Conservation (phyloP, 2,888 invertebrate species). For the Cabera pusaria region DNA sequence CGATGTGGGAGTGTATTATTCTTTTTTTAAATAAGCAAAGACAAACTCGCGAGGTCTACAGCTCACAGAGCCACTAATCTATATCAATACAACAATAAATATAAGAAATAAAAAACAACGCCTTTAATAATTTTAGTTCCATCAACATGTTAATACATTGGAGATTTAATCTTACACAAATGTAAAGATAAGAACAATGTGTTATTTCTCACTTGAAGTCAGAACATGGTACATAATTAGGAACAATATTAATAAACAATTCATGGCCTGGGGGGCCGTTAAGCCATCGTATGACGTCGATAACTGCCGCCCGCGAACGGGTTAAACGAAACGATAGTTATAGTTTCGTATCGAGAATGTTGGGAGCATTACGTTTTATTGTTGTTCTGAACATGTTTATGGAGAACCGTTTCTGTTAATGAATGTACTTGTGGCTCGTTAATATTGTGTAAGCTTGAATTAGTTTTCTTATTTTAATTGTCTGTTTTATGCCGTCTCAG, state of each 20-base stretch:
- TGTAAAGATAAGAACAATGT: slow-evolving; percentile 18
- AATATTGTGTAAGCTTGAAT: too few species aligned
- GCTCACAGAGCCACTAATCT: too few species aligned
- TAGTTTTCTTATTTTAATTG: too few species aligned
- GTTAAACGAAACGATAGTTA: slow-evolving; percentile 20
- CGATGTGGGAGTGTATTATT: too few species aligned
- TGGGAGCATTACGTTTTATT: slow-evolving; percentile 12
- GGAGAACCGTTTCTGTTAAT: slow-evolving; percentile 10
- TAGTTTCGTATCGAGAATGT: slow-evolving; percentile 21
- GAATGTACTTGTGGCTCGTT: too few species aligned
- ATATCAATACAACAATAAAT: too few species aligned
- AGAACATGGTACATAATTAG: slow-evolving; percentile 44
- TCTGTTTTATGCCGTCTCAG: too few species aligned
- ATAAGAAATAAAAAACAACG: too few species aligned
- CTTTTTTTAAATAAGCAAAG: too few species aligned
- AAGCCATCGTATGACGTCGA: slow-evolving; percentile 1
- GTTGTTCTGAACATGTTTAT: slow-evolving; percentile 9
- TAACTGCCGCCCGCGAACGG: slow-evolving; percentile 16
- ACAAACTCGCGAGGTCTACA: too few species aligned
- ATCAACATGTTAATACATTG: slow-evolving; percentile 32
- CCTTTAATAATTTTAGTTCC: too few species aligned
- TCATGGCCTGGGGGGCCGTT: slow-evolving; percentile 44
- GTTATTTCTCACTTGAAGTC: slow-evolving; percentile 21
- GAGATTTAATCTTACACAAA: slow-evolving; percentile 45
- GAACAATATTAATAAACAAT: slow-evolving; percentile 64